Base-by-base conservation (phyloP, 37 sponge, comb jelly and placozoan species). In the Hormiphora californensis region DNA sequence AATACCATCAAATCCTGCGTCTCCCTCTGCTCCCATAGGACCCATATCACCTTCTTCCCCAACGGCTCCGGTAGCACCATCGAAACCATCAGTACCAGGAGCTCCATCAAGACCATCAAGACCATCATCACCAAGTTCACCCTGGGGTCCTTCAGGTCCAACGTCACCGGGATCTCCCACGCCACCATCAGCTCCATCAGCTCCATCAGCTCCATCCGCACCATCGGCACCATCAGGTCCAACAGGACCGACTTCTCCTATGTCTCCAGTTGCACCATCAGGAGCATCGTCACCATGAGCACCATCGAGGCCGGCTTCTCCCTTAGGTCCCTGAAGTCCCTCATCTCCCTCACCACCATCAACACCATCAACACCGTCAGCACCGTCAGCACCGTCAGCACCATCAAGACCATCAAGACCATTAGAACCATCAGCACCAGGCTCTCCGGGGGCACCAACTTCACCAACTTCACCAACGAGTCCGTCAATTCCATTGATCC, bases 131-230 rank as follows among this genome's bases (percentile, higher is more conserved):
- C 30, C 63, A 61, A 8, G 30, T 27, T 25, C 63, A 61, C 63
- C 63, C 15, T 27, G 40, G 39, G 40, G 46, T n/a, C 81, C 81
- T n/a, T n/a, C n/a, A n/a, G n/a, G n/a, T n/a, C 81, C 81, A 9
- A 19, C 81, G 3, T 0, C 43, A 19, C 81, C 81, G 25, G 35
- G n/a, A 32, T 73, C 81, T 27, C 88, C 88, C 33, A 46, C 37
- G n/a, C 53, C 88, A 22, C 88, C 88, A 21, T 9, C 54, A 7
- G 15, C 86, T 31, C 86, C 86, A 21, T n/a, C n/a, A n/a, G n/a
- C n/a, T n/a, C 8, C 17, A 62, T 23, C 25, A 62, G 17, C 63
- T 11, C 17, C 63, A 23, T 62, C 63, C 9, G 63, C 63, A 62
- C 25, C 63, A 62, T 23, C 17, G 30, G 63, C 25, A 62, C 25